Conservation (phyloP, 2,888 invertebrate species). For the Leptarthrus brevirostris region DNA sequence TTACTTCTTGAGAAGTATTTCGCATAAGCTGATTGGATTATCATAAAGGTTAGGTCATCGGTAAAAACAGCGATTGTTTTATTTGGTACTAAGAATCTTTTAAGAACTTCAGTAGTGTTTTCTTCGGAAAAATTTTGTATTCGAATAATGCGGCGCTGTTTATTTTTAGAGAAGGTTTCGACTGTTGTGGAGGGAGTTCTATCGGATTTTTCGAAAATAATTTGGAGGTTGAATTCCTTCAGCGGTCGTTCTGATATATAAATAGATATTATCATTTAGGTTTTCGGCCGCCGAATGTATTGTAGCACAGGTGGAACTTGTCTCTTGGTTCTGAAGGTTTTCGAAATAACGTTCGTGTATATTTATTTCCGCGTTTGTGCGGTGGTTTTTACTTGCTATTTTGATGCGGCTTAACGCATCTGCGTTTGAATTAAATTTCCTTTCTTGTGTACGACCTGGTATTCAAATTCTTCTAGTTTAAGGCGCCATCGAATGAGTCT, state of each 20-base stretch:
- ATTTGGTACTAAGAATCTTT: no score
- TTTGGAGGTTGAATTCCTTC: no score
- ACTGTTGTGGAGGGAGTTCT: neutral
- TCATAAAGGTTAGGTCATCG: no score
- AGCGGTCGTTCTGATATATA: conserved; percentile 35
- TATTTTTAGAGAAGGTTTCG: conserved; percentile 9
- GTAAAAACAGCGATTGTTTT: no score
- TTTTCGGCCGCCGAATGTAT: conserved; percentile 35
- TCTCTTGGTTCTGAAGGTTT: neutral
- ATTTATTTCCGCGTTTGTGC: neutral
- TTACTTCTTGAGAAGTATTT: conserved; percentile 39
- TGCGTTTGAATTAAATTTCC: conserved; percentile 51
- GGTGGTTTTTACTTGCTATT: neutral
- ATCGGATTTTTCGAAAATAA: conserved; percentile 14
- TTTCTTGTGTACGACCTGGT: conserved; percentile 53
- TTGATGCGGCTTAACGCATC: conserved; percentile 50
- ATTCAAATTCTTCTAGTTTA: no score
- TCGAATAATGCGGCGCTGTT: conserved; percentile 5
- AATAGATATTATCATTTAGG: neutral
- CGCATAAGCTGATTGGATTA: conserved; percentile 4
- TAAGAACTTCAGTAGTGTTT: neutral
- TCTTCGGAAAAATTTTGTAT: conserved; percentile 26
- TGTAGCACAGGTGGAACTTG: no score
- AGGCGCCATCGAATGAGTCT: conserved; percentile 49
- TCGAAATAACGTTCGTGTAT: neutral